Conservation (phyloP, 2,888 invertebrate species). For the Eupsilia transversa region DNA sequence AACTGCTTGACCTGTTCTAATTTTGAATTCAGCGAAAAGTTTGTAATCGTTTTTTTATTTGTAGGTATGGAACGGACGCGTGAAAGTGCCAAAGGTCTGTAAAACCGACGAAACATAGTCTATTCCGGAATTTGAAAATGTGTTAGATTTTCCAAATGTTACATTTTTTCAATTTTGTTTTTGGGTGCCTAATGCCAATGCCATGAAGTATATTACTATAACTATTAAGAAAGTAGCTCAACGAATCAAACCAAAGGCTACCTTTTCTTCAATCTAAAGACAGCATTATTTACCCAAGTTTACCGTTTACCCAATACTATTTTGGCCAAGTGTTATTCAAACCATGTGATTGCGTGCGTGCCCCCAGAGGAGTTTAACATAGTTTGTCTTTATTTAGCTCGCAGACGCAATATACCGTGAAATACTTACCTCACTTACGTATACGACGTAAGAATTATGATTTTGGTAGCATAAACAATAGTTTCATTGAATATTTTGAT, state of each 20-base stretch:
- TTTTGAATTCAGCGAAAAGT: not conserved
- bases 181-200: not conserved
- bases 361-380: conserved; percentile 61
- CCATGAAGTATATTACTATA: not conserved
- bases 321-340: conserved; percentile 22
- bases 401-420: conserved; percentile 39
- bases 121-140: not conserved
- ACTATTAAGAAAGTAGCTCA: not conserved
- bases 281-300: not conserved
- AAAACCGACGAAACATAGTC: not conserved
- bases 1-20: not conserved
- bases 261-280: not conserved
- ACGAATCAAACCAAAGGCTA: too few species aligned
- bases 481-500: not conserved
- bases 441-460: conserved; percentile 37
- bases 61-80: not conserved
- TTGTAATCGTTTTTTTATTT: not conserved
- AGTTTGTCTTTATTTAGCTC: conserved; percentile 55
- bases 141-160: not conserved
- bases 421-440: conserved; percentile 50
- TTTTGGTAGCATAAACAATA: conserved; percentile 38
- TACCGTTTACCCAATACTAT: not conserved
- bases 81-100: not conserved
- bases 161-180: not conserved
- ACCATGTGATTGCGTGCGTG: conserved; percentile 37